Conservation (phyloP, 2,888 invertebrate species). For the Molanna angustata region DNA sequence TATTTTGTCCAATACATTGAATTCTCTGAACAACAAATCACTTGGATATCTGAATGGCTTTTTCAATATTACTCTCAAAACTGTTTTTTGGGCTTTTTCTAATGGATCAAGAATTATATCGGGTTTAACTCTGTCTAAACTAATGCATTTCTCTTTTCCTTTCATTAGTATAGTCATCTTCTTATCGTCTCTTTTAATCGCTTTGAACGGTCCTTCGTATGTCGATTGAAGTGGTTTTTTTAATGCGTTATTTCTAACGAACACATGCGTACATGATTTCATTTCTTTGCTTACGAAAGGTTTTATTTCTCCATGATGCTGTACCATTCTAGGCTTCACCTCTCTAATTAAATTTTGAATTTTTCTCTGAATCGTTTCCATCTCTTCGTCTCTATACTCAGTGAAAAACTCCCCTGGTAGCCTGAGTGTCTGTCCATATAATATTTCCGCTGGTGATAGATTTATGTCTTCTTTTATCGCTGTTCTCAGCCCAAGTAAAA, state of each 20-base stretch:
- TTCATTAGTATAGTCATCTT: neutral
- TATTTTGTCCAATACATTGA: no score
- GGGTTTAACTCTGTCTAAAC: constrained; percentile 7
- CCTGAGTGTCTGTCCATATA: constrained; percentile 33
- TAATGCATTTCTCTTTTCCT: constrained; percentile 1
- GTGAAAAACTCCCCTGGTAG: constrained; percentile 35
- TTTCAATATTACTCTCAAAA: no score
- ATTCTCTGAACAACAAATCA: no score
- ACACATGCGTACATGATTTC: neutral
- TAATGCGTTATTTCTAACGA: neutral
- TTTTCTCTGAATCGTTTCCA: no score
- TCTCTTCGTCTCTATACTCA: no score
- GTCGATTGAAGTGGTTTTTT: constrained; percentile 2
- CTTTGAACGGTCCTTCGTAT: constrained; percentile 1
- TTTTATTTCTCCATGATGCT: neutral
- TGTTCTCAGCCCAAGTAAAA: constrained; percentile 36
- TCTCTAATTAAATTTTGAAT: neutral
- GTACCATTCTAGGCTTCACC: neutral
- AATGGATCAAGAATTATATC: constrained; percentile 1
- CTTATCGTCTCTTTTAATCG: neutral
- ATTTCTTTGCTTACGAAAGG: constrained; percentile 5
- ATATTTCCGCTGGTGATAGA: constrained; percentile 35
- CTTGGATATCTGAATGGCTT: no score
- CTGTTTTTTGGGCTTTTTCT: no score
- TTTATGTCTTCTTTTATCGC: constrained; percentile 30